Base-by-base conservation (phyloP, 2,113 vertebrate genomes). In the Otocyon megalotis region DNA sequence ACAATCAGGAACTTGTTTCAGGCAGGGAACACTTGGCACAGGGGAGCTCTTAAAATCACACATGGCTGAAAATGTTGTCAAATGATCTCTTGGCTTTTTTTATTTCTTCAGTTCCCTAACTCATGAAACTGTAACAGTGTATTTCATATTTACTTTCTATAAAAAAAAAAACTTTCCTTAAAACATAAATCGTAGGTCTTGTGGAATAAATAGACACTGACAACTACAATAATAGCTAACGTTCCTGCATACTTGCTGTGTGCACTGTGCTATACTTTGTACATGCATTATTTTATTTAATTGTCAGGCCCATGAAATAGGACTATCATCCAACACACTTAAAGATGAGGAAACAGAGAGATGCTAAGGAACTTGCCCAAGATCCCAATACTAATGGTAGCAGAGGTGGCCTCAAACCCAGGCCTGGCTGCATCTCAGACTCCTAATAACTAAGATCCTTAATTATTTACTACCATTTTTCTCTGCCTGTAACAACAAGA, bases 401-500 rank as follows among this genome's bases (percentile, higher is more conserved):
- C 54, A 84, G 9, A 63, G 15, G 7, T 8, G 32, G 9, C 32
- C 71, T 95, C 22, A 53, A 71, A 83, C 26, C 14, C 35, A 24
- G 1, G 17, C 43, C 72, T 28, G 30, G 20, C 24, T 35, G 17
- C 8, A 43, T 62, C 8, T 88, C 37, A 8, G 3, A 65, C 8
- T 50, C 54, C 48, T 67, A 71, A 56, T 24, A 58, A 89, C 20
- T 37, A 37, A 81, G 9, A 22, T n/a, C 86, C 58, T 74, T 94
- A 58, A 26, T 67, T 63, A 76, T 76, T 90, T 32, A 50, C 13
- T 48, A 22, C 53, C 50, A 77, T 93, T 93, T 92, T 96, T 98
- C 65, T 98, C 20, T 96, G 89, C 50, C 62, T 88, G 72, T 95
- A 65, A 8, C 48, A 88, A n/a, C 13, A 60, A 85, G 20, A 95